Evolutionary conservation across 2,888 invertebrate species (phyloP), one percentile per base, ranked within the genome.

Genomic region (Petrophora chlorosata): DNA sequence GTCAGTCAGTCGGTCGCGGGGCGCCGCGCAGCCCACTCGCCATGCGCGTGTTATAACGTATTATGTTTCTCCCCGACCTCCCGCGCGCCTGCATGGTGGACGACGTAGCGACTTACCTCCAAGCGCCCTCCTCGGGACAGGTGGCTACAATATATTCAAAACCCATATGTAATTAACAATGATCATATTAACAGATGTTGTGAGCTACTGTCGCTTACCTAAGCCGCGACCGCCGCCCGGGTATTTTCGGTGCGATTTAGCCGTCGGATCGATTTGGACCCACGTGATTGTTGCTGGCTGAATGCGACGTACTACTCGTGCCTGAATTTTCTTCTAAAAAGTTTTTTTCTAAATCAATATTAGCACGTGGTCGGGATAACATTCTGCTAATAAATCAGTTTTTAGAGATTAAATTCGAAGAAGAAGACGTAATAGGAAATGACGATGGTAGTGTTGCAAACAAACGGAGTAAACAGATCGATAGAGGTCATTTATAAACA

Each of bases 31-130:
- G 85, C 83, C 76, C 86, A 77, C 85, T 82, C 88, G 87, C 85
- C 79, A 78, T 89, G 88, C 82, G 86, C 85, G 81, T 78, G 72
- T 78, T 82, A 68, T 87, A 84, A 81, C 85, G 85, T 85, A 85
- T 85, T 86, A 96, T 96, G 96, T 96, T 96, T 93, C 96, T 96
- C 93, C 96, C 96, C 92, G 96, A 96, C 91, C 94, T 96, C 85
- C 93, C 96, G 92, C 94, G 96, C 93, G 96, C 96, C 95, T 96
- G 96, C 94, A 96, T 96, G 96, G 96, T 96, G 94, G 96, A 96
- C 94, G 96, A 96, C 95, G 96, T 96, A 91, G 95, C 96, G 90
- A 96, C 96, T 89, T 97, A 96, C 93, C 94, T 96, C 84, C 96
- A 96, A 93, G 96, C 96, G 92, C 96, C 96, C 92, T 96, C 96